A percentile compares a stretch with the other conserved stretches of the same genome.
Conservation (phyloP, 2,113 vertebrate species). For the Xenus cinereus region DNA sequence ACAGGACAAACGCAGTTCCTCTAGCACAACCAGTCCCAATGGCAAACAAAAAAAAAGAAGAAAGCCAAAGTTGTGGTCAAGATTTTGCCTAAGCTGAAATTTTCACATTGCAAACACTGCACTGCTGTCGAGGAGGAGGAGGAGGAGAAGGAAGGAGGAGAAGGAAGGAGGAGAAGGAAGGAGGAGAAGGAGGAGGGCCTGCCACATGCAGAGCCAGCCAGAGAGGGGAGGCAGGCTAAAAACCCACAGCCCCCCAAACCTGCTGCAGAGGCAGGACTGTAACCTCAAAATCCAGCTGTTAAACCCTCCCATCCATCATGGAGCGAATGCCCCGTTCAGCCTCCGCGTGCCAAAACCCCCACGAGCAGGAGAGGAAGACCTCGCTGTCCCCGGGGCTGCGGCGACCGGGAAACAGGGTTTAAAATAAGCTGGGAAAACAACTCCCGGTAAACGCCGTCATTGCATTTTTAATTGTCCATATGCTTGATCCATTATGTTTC, state of each 20-base stretch:
- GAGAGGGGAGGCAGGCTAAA: not conserved
- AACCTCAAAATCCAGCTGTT: not conserved
- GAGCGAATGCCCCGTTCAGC: not conserved
- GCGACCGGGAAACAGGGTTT: not conserved
- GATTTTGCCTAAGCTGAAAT: not conserved
- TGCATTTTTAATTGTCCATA: conserved; percentile 38
- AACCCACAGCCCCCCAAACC: not conserved
- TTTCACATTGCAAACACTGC: not conserved
- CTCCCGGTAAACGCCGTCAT: not conserved
- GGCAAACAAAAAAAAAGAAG: not conserved
- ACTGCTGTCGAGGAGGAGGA: not conserved
- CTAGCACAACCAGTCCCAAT: not conserved
- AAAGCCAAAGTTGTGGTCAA: not conserved
- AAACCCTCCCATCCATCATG: not conserved
- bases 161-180: not conserved
- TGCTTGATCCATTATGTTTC: not conserved
- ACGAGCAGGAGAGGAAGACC: not conserved
- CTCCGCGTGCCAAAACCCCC: not conserved
- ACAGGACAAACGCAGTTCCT: not conserved
- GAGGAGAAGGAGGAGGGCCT: not conserved
- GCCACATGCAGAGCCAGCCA: not conserved
- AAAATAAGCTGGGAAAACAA: not conserved
- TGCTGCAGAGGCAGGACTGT: too few relatives aligned
- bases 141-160: not conserved
- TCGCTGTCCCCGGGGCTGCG: rapidly evolving